Percentiles rank a stretch among this genome's conserved stretches.
These are phyloP conservation scores for Periplaneta americana DNA, from an alignment of 1,140 invertebrate genomes.

Conservation along the genomic window DNA sequence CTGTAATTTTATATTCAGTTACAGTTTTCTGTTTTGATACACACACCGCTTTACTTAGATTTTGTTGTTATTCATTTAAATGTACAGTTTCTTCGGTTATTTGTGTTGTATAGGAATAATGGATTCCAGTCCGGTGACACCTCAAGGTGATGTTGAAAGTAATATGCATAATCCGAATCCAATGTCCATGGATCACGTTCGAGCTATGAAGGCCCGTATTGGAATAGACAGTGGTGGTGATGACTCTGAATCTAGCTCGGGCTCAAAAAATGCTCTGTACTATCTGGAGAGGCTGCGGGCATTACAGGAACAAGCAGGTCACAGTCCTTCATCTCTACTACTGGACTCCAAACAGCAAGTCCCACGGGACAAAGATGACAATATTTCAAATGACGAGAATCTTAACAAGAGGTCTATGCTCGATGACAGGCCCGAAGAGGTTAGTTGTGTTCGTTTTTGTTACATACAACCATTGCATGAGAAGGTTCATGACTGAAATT, in stretches of 20 bases:
- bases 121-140: background rate
- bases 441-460: background rate
- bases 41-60: too few relatives aligned
- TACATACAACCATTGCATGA: background rate
- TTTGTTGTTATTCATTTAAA: too few relatives aligned
- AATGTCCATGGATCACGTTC: background rate
- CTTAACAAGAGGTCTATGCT: background rate
- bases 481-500: background rate
- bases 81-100: too few relatives aligned
- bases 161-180: background rate
- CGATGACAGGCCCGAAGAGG: background rate
- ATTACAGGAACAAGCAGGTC: slow-evolving; percentile 16
- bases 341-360: background rate
- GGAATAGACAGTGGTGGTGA: background rate
- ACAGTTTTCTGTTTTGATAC: too few relatives aligned
- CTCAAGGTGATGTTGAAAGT: background rate
- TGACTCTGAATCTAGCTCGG: background rate
- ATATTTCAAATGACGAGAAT: background rate
- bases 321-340: slow-evolving; percentile 1
- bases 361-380: background rate
- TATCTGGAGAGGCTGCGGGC: slow-evolving; percentile 14
- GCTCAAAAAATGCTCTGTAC: slow-evolving; percentile 9
- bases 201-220: background rate
- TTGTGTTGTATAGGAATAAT: background rate
- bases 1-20: too few relatives aligned